These are phyloP conservation scores for Mantis religiosa DNA, from an alignment of 2,888 invertebrate species.

Conservation along the genomic window DNA sequence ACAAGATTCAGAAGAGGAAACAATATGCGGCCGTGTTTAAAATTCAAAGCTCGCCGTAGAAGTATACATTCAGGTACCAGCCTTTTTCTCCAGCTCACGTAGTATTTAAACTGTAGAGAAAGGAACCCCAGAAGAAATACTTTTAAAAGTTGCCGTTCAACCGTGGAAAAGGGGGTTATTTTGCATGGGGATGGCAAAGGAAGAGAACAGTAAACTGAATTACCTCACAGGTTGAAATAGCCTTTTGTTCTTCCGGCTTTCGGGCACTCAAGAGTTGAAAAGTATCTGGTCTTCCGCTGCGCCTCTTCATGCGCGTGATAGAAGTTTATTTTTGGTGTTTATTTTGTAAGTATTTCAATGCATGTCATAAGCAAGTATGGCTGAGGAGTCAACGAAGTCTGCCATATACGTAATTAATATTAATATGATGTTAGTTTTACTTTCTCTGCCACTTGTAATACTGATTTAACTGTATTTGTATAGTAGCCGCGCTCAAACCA, in stretches of 20 bases:
- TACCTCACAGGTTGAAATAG: neutral
- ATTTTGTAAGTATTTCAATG: no score
- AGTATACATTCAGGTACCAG: neutral
- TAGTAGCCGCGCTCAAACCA: no score
- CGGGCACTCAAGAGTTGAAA: neutral
- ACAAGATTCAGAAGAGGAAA: neutral
- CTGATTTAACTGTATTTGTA: no score
- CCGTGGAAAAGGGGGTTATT: neutral
- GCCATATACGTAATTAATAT: no score
- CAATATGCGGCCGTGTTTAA: neutral
- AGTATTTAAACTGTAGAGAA: conserved; percentile 4
- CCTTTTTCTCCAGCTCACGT: neutral
- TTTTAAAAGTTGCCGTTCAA: neutral
- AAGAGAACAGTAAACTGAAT: neutral
- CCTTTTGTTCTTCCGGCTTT: neutral
- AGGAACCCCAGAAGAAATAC: neutral
- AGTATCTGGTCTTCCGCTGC: neutral
- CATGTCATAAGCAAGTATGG: no score
- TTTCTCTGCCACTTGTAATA: no score
- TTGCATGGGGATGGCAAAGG: neutral
- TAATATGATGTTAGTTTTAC: no score
- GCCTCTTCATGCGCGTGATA: neutral
- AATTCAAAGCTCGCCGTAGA: neutral
- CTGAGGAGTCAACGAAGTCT: no score
- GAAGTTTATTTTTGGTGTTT: no score